phyloP scores from a whole-genome alignment of 2,797 vertebrate genomes.

The Carapus acus region DNA sequence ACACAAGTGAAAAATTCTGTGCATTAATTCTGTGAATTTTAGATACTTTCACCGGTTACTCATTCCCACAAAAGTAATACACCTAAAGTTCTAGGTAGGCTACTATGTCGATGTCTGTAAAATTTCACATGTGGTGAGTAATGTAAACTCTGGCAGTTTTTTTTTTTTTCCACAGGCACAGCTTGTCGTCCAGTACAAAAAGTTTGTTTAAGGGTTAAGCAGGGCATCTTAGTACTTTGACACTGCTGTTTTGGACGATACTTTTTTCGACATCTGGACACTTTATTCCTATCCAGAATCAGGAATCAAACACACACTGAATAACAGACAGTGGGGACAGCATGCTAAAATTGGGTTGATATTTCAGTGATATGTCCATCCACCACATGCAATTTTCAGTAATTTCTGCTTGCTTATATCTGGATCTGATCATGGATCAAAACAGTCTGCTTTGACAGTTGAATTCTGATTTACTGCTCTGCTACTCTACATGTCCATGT shows the following conservation, averaged over 20 bases:
- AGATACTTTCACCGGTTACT: too few relatives aligned
- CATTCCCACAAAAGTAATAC: conserved; percentile 54
- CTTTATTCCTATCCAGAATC: conserved; percentile 40
- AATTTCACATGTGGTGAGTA: conserved; percentile 67
- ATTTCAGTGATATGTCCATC: conserved; percentile 53
- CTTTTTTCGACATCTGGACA: conserved; percentile 56
- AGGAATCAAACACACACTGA: conserved; percentile 51
- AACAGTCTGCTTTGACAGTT: conserved; percentile 20
- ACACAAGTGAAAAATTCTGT: too few relatives aligned
- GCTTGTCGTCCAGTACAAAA: conserved; percentile 62
- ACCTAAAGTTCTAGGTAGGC: conserved; percentile 40
- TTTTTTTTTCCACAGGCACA: conserved; percentile 68
- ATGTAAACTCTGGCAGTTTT: conserved; percentile 54
- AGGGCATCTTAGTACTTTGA: conserved; percentile 63
- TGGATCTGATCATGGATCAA: conserved; percentile 26
- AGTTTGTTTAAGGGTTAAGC: conserved; percentile 65
- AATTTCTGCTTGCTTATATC: conserved; percentile 17
- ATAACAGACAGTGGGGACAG: conserved; percentile 51
- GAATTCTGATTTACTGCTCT: conserved; percentile 13
- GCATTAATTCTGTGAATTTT: too few relatives aligned
- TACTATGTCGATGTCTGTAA: conserved; percentile 49
- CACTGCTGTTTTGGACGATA: conserved; percentile 60
- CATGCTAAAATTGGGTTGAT: conserved; percentile 33
- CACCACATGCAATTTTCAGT: conserved; percentile 60
- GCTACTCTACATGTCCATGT: not conserved